Base-by-base conservation (phyloP, 2,888 invertebrate species). In the Plemyria rubiginata region DNA sequence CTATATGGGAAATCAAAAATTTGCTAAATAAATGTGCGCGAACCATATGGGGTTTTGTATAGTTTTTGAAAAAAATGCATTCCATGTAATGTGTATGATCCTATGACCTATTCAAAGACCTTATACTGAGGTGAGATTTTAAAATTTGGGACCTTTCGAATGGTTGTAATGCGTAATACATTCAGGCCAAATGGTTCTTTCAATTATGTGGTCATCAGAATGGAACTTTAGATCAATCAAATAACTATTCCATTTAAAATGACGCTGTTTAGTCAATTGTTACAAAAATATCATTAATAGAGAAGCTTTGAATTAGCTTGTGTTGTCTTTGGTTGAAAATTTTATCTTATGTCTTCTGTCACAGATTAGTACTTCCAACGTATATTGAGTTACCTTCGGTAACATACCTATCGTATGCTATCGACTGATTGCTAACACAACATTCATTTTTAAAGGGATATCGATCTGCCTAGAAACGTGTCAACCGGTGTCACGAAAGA, bases 371-470 rank as follows among this genome's bases (percentile, higher is more conserved):
- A 16, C 45, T 16, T 45, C 9, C 11, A 16, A 4, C 13, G 11
- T 16, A 16, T 45, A 45, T 16, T 45, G 43, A 43, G 16, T 3
- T 45, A 45, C 45, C 16, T 45, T 48, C 36, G 16, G 32, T 49
- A 52, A 43, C 22, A 15, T 57, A 45, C 51, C 43, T 43, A 8
- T 2, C 16, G 32, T 49, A 46, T 57, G 41, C 53, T 54, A 53
- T 58, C 36, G 61, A 54, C 46, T 54, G 62, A 54, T 57, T 63
- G 63, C 54, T 59, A 15, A 52, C n/a, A 51, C 52, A 13, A 11
- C 59, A 72, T 87, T 76, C 79, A 87, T 86, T 79, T 85, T 86
- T 84, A 76, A 52, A 87, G 80, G 71, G 54, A 61, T 82, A 88
- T 87, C 79, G 87, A 88, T 88, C 82, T 80, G 81, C 78, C 80